phyloP scores from a whole-genome alignment of 2,797 vertebrate genomes.

The Sciaenops ocellatus region DNA sequence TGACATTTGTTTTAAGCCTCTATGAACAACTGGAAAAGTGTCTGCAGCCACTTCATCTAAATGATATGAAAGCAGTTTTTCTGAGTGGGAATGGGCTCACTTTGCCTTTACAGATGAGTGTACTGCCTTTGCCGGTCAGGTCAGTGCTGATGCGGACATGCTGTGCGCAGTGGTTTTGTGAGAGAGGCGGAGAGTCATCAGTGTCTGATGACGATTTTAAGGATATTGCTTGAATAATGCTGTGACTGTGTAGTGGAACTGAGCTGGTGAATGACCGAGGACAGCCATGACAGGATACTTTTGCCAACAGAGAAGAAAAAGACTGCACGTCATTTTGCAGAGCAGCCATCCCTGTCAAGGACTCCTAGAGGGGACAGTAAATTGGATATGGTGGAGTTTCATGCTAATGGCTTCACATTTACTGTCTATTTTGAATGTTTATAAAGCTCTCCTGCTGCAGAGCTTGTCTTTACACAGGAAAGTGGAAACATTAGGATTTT shows the following conservation, averaged over 20 bases:
- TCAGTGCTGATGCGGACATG: conserved; percentile 60
- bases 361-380: conserved; percentile 46
- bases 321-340: conserved; percentile 33
- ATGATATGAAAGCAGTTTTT: conserved; percentile 9
- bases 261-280: conserved; percentile 55
- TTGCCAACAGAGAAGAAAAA: conserved; percentile 40
- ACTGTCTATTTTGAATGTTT: conserved; percentile 49
- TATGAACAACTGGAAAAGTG: conserved; percentile 24
- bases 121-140: conserved; percentile 57
- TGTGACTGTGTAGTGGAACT: conserved; percentile 56
- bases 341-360: conserved; percentile 50
- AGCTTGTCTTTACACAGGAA: conserved; percentile 37
- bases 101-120: conserved; percentile 54
- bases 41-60: conserved; percentile 29
- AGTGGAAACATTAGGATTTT: conserved; percentile 31
- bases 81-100: conserved; percentile 43
- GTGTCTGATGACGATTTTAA: conserved; percentile 35
- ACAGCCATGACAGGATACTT: conserved; percentile 35
- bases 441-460: conserved; percentile 28
- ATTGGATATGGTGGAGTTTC: conserved; percentile 50
- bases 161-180: conserved; percentile 32
- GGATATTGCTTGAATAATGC: conserved; percentile 59
- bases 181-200: conserved; percentile 43
- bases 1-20: conserved; percentile 22
- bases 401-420: conserved; percentile 54